phyloP scores from a whole-genome alignment of 2,888 invertebrate genomes.

The Chalcis sispes region DNA sequence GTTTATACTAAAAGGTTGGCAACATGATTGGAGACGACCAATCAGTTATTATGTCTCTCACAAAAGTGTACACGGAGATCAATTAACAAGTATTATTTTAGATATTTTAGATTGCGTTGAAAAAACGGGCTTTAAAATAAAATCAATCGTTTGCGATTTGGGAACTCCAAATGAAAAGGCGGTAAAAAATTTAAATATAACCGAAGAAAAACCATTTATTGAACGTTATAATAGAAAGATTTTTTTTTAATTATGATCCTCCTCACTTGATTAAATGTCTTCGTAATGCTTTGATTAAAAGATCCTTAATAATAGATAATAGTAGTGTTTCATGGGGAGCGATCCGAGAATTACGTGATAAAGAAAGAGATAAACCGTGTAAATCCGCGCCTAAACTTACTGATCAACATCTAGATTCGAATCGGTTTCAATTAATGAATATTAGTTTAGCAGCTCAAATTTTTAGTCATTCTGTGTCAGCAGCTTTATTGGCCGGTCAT shows the following conservation, averaged over 20 bases:
- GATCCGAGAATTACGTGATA: not conserved
- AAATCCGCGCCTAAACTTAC: conserved; percentile 58
- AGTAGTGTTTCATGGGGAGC: conserved; percentile 5
- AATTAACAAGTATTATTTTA: conserved; percentile 53
- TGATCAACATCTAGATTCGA: too few species aligned
- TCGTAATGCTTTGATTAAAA: not conserved
- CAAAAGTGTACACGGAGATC: too few species aligned
- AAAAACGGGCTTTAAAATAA: conserved; percentile 53
- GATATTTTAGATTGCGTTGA: conserved; percentile 51
- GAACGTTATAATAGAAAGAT: conserved; percentile 5
- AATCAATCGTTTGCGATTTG: conserved; percentile 42
- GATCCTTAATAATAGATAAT: not conserved
- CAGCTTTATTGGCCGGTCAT: conserved; percentile 58
- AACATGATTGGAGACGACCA: conserved; percentile 61
- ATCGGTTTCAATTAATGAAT: conserved; percentile 61
- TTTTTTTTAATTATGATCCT: conserved; percentile 26
- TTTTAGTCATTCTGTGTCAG: conserved; percentile 61
- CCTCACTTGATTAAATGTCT: conserved; percentile 28
- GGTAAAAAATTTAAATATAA: not conserved
- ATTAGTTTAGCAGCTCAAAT: conserved; percentile 60
- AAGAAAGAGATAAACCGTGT: conserved; percentile 41
- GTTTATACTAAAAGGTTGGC: conserved; percentile 61
- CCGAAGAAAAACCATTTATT: conserved; percentile 3
- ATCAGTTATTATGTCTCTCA: conserved; percentile 60
- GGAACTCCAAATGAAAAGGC: conserved; percentile 54